A percentile compares a stretch with the other conserved stretches of the same genome.
Evolutionary conservation across 2,888 invertebrate species (phyloP).

Genomic region (Sepiola atlantica): DNA sequence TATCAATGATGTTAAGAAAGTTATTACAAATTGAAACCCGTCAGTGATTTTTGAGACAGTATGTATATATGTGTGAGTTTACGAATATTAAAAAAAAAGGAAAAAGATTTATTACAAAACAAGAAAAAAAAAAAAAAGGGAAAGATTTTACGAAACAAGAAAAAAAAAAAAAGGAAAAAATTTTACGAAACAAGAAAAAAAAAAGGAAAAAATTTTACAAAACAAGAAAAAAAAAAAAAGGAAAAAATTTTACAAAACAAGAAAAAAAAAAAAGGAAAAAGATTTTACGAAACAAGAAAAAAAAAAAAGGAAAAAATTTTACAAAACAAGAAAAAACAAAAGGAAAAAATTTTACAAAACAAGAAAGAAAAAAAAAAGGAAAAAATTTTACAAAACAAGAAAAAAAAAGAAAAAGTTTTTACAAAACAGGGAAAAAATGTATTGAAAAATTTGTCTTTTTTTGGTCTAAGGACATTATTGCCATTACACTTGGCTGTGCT

Average conservation of each 20-base stretch:
- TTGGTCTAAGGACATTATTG: background rate
- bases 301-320: background rate
- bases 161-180: too few relatives aligned
- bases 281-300: background rate
- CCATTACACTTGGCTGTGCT: background rate
- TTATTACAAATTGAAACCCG: background rate
- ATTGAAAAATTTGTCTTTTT: background rate
- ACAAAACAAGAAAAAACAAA: background rate
- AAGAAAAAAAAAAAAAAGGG: background rate
- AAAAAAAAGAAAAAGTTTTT: background rate
- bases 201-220: background rate
- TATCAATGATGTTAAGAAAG: background rate
- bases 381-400: background rate
- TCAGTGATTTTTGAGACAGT: background rate
- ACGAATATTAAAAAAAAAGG: too few relatives aligned
- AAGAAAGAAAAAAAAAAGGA: background rate
- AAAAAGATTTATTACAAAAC: too few relatives aligned
- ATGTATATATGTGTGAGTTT: background rate
- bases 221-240: background rate
- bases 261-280: background rate
- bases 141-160: too few relatives aligned
- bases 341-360: background rate
- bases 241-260: background rate
- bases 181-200: too few relatives aligned
- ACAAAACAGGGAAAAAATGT: background rate